These are phyloP conservation scores for Pelmatolapia mariae DNA, from an alignment of 2,113 vertebrate species.

Conservation along the genomic window DNA sequence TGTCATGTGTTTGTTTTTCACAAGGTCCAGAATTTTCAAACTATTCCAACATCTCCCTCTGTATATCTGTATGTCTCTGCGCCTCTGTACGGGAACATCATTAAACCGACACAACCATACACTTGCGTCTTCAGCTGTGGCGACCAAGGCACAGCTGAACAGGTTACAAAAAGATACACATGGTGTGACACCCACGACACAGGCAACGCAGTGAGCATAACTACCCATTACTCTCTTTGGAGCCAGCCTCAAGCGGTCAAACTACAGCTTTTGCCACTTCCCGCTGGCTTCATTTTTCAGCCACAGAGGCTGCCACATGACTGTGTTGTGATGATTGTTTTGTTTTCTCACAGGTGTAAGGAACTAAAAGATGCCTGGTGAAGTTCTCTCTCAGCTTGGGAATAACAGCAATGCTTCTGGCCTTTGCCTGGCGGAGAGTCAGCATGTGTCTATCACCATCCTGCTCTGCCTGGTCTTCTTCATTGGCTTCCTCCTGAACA, in stretches of 20 bases:
- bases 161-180: background rate
- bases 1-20: background rate
- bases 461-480: constrained; percentile 63
- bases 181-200: accelerated
- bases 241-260: background rate
- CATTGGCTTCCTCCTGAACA: constrained; percentile 61
- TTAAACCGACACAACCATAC: accelerated
- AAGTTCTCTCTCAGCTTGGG: background rate
- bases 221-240: background rate
- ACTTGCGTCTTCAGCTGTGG: background rate
- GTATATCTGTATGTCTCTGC: background rate
- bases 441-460: constrained; percentile 33
- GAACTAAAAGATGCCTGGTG: background rate
- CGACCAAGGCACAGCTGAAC: background rate
- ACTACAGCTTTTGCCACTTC: background rate
- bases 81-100: background rate
- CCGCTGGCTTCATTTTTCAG: background rate
- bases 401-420: constrained; percentile 3
- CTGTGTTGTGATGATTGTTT: background rate
- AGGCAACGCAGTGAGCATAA: background rate
- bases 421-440: background rate
- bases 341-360: background rate
- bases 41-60: background rate
- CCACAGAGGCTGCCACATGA: background rate
- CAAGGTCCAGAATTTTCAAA: background rate